Base-by-base conservation (phyloP, 2,888 invertebrate species). In the Entomobrya proxima region DNA sequence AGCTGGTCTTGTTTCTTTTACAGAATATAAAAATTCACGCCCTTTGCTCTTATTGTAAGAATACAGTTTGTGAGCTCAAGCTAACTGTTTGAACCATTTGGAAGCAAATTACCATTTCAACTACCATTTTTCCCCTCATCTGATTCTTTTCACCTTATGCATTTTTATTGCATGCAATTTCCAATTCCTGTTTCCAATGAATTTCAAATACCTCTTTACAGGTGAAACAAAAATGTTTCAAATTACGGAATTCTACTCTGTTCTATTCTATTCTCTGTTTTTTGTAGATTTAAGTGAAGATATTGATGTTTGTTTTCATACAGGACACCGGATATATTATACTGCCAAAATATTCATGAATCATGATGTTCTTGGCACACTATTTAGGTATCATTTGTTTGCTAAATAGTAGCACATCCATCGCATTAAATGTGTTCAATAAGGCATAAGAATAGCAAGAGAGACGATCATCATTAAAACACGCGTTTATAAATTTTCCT, bases 21-120 rank as follows among this genome's bases (percentile, higher is more conserved):
- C n/a, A n/a, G n/a, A n/a, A 11, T 11, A 44, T 44, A 67, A 67
- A 37, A 21, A 40, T 67, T 67, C 40, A 67, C 37, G 40, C 67
- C 40, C 9, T n/a, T 44, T 5, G 24, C 24, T 15, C 15, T 9
- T 7, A 24, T 58, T 15, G 27, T 58, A 58, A 27, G 5, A 58
- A 30, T 24, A 21, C 15, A 58, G 27, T 55, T 55, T 7, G 15
- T 32, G n/a, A n/a, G n/a, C n/a, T n/a, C n/a, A n/a, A n/a, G n/a
- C n/a, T n/a, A n/a, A n/a, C n/a, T n/a, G n/a, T n/a, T n/a, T n/a
- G n/a, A 83, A 76, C 83, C 76, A 76, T 67, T 67, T 83, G 83
- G 83, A 83, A 83, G 83, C 67, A 35, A 82, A 32, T 74, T 11
- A 44, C 44, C 44, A 5, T 44, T 13, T 2, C 44, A 3, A 44